Evolutionary conservation across 2,888 invertebrate genomes (phyloP), one percentile per base, ranked within the genome.

Genomic region (Eupithecia insigniata): DNA sequence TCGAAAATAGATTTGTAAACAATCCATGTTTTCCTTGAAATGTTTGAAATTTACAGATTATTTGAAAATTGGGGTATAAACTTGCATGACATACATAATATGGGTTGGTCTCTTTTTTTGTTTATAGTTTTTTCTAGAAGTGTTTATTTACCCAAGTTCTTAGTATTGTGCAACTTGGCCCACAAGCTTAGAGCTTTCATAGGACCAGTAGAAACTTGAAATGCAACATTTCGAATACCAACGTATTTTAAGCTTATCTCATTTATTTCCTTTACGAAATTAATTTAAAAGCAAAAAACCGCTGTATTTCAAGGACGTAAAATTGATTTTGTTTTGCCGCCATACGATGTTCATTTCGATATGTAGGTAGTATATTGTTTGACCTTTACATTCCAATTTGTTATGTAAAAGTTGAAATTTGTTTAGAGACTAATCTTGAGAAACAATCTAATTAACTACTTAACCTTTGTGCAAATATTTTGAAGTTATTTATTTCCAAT

Each of bases 1-100:
- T 69, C 16, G 6, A 16, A 71, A 71, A 74, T 72, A 74, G 74
- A 71, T 66, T 74, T 51, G 71, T 71, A 71, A 74, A 70, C 74
- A 74, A 67, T 67, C 34, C n/a, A 60, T 60, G 46, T 67, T 65
- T 69, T 36, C 71, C 64, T 60, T 32, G 70, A 71, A 74, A 51
- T 67, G 61, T 58, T 74, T 70, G 26, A 64, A 64, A 36, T 32
- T 64, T 34, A 64, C 60, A 70, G 69, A 39, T 73, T 68, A 68
- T 70, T 67, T 65, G 28, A 46, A 22, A 65, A 36, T 34, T 16
- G 6, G 30, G 22, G 14, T 26, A 26, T 34, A 14, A 14, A 12
- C 62, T 62, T 62, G 36, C 62, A 62, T 62, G 62, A n/a, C n/a
- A 18, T 39, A 12, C 1, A 7, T 6, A 4, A 32, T 30, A 16